phyloP scores from a whole-genome alignment of 2,888 invertebrate species.

The Apodemia hepburni region DNA sequence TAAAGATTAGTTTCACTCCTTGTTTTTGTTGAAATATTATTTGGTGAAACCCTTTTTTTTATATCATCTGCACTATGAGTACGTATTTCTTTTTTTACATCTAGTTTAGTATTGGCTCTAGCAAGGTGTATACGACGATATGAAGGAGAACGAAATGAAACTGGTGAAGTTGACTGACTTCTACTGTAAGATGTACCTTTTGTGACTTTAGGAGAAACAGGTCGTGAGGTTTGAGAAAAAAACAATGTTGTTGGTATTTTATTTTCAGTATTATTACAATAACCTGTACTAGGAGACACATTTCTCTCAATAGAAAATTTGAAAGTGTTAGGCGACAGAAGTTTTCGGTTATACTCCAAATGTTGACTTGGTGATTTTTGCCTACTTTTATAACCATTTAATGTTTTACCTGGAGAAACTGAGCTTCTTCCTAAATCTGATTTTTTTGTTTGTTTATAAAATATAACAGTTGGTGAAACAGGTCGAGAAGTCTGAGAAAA shows the following conservation, averaged over 20 bases:
- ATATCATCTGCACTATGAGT: conserved; percentile 83
- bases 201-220: conserved; percentile 58
- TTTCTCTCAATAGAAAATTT: not conserved
- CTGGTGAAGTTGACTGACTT: conserved; percentile 77
- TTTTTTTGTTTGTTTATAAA: conserved; percentile 54
- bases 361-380: not conserved
- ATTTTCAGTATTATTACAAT: conserved; percentile 34
- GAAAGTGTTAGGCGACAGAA: not conserved
- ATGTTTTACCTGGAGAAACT: conserved; percentile 50
- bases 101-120: conserved; percentile 59
- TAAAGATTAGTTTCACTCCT: conserved; percentile 61
- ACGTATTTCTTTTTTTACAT: conserved; percentile 66
- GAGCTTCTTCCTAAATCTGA: conserved; percentile 35
- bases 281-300: not conserved
- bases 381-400: conserved; percentile 45
- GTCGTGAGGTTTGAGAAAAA: conserved; percentile 65
- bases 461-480: conserved; percentile 61
- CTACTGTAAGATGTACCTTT: conserved; percentile 43
- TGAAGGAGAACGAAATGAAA: conserved; percentile 83
- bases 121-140: conserved; percentile 82
- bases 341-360: not conserved
- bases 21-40: conserved; percentile 42
- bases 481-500: conserved; percentile 74
- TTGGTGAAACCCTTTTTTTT: conserved; percentile 12
- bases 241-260: conserved; percentile 50